These are phyloP conservation scores for Exaiptasia diaphana DNA, from an alignment of 64 coral and sea anemone genomes.

Conservation along the genomic window DNA sequence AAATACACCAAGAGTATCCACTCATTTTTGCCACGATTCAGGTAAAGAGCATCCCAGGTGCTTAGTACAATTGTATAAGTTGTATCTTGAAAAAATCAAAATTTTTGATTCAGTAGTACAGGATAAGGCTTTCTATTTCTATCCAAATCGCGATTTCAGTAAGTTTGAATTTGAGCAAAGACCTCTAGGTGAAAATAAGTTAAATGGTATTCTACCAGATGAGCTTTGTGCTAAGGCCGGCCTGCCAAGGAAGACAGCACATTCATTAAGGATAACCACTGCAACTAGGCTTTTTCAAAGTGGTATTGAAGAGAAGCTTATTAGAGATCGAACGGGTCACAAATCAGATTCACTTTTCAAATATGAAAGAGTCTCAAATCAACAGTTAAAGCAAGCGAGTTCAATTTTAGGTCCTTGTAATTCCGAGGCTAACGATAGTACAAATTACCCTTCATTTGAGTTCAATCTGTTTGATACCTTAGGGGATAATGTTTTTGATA, in stretches of 20 bases:
- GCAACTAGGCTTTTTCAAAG: conserved; percentile 5
- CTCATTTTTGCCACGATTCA: neutral
- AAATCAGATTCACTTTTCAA: neutral
- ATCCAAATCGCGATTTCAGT: neutral
- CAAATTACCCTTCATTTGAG: no score
- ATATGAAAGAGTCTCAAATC: neutral
- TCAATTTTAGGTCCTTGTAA: no score
- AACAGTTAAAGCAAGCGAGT: no score
- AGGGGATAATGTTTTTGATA: no score
- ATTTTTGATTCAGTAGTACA: neutral
- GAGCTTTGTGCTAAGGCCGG: neutral
- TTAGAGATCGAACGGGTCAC: conserved; percentile 2
- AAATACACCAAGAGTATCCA: no score
- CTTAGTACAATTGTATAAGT: neutral
- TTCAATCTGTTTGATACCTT: no score
- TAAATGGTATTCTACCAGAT: conserved; percentile 29
- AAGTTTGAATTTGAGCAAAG: neutral
- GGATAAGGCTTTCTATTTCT: neutral
- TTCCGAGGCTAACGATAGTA: no score
- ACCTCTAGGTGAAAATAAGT: neutral
- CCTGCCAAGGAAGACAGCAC: neutral
- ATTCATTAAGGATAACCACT: conserved; percentile 12
- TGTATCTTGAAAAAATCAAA: neutral
- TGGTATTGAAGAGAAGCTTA: conserved; percentile 2
- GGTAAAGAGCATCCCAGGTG: neutral